phyloP scores from a whole-genome alignment of 2,888 invertebrate genomes.

The Brachycybe producta region DNA sequence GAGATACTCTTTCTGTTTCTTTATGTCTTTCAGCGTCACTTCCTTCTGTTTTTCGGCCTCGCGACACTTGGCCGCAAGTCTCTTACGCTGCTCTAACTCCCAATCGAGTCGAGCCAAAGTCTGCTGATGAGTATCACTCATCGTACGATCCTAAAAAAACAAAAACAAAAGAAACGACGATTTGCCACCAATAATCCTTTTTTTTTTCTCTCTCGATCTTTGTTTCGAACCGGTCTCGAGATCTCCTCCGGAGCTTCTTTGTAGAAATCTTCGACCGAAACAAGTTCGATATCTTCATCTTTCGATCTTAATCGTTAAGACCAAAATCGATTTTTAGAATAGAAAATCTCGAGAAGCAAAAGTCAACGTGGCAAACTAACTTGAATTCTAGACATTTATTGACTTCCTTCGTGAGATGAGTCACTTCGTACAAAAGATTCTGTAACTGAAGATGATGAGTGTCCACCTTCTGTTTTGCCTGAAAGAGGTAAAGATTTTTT shows the following conservation, averaged over 20 bases:
- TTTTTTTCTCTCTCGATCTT: no score
- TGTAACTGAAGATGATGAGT: constrained; percentile 78
- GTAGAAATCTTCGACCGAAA: constrained; percentile 70
- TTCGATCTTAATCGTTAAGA: constrained; percentile 62
- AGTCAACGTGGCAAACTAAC: constrained; percentile 35
- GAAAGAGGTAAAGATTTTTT: neutral
- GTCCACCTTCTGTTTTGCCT: constrained; percentile 76
- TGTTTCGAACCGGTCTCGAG: constrained; percentile 52
- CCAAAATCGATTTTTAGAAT: constrained; percentile 7
- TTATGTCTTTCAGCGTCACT: constrained; percentile 57
- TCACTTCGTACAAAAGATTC: constrained; percentile 84
- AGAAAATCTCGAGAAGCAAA: neutral
- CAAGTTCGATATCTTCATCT: constrained; percentile 82
- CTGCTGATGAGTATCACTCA: constrained; percentile 58
- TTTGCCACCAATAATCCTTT: no score
- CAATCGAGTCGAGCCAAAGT: constrained; percentile 77
- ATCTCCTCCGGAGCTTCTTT: constrained; percentile 58
- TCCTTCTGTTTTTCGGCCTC: constrained; percentile 64
- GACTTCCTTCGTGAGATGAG: constrained; percentile 88
- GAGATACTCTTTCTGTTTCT: constrained; percentile 58
- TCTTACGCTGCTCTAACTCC: constrained; percentile 78
- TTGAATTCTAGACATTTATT: constrained; percentile 87
- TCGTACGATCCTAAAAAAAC: constrained; percentile 46
- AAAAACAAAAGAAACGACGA: no score
- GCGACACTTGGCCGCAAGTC: constrained; percentile 60